Evolutionary conservation across 2,888 invertebrate genomes (phyloP), one percentile per base, ranked within the genome.

Genomic region (Spisula solida): DNA sequence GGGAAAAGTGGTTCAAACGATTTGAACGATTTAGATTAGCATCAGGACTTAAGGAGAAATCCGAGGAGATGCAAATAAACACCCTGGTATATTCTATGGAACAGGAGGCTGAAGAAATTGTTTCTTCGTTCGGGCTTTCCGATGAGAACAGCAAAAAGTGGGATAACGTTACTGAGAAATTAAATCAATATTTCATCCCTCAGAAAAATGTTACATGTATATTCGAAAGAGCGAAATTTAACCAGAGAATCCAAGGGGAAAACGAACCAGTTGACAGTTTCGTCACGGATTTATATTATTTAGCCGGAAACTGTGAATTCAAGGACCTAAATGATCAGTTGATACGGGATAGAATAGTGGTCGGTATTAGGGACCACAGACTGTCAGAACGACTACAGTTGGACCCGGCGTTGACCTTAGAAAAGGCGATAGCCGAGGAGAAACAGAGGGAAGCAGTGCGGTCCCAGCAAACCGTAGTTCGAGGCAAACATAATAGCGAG

Each of bases 321-420:
- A 80, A 86, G n/a, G 56, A n/a, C 25, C 47, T 91, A 16, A 48
- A 86, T 25, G 86, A 89, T 60, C 84, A 92, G 51, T 55, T 91
- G 41, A 93, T 91, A 29, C n/a, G 88, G 47, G 91, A 90, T 80
- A 85, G 89, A 41, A 89, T 91, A 48, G 91, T 93, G 5, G 89
- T 92, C 1, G 92, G 92, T 1, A 80, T 91, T 0, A 81, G 82
- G 75, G 87, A 90, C 83, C 81, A 82, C 41, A 88, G 51, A 75
- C 60, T 92, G 5, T 89, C 90, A 31, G 92, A 92, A 66, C 88
- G 87, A 88, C 85, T 90, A 16, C 92, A 92, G 83, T 34, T 89
- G 10, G 86, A 89, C 60, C 75, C 87, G 18, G 79, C 86, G 8
- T 60, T 89, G 14, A 89, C 81, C 18, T 80, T 89, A 4, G 88